These are phyloP conservation scores for Sylvia borin DNA, from an alignment of 2,797 vertebrate genomes.

Conservation along the genomic window DNA sequence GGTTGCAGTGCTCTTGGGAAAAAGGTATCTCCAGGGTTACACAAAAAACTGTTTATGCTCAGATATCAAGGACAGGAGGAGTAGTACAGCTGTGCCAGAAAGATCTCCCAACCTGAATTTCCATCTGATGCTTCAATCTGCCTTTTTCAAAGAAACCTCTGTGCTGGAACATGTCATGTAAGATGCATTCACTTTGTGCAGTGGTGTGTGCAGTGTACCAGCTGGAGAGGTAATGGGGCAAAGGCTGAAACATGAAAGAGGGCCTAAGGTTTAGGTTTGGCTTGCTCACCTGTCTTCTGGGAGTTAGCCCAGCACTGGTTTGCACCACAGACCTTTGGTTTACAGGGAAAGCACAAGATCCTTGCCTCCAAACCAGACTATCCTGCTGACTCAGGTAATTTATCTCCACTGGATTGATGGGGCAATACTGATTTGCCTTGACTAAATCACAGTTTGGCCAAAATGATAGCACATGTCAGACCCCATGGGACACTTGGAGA, in stretches of 20 bases:
- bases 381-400: background rate
- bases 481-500: background rate
- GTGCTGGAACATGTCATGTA: accelerated
- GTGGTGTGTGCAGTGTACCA: accelerated
- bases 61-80: background rate
- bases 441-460: background rate
- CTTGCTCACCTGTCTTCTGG: background rate
- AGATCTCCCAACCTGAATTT: background rate
- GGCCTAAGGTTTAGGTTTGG: background rate
- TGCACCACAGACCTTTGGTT: background rate
- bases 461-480: background rate
- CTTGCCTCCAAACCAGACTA: background rate
- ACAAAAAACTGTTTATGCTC: background rate
- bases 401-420: background rate
- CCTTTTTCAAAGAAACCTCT: background rate
- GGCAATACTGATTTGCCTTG: background rate
- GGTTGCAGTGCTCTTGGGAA: background rate
- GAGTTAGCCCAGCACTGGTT: background rate
- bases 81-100: background rate
- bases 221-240: accelerated
- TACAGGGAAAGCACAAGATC: background rate
- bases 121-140: background rate
- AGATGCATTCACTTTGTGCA: background rate
- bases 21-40: background rate
- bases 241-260: background rate